phyloP scores from a whole-genome alignment of 2,797 vertebrate species.

The Pachyuromys duprasi region DNA sequence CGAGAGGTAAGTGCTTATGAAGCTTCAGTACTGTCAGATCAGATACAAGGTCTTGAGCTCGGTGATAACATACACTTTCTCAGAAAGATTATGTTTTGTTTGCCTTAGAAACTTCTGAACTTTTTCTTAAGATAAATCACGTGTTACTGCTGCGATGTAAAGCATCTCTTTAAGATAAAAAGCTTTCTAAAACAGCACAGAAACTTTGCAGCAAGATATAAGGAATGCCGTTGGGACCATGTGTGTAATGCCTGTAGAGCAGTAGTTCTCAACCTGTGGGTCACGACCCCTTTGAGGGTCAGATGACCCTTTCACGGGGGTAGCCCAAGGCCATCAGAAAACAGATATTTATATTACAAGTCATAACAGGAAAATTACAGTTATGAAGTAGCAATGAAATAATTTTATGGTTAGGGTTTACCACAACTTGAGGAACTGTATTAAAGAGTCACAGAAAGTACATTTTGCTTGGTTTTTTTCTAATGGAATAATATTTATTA shows the following conservation, averaged over 20 bases:
- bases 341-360: background rate
- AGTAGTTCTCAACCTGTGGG: no score
- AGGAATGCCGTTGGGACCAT: background rate
- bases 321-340: background rate
- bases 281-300: background rate
- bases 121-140: background rate
- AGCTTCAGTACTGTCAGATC: background rate
- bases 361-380: background rate
- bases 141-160: conserved; percentile 32
- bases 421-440: background rate
- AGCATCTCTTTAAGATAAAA: conserved; percentile 39
- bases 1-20: background rate
- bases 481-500: no score
- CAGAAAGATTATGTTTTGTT: background rate
- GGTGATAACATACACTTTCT: background rate
- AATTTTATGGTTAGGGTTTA: no score
- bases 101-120: conserved; percentile 35
- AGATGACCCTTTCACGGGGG: background rate
- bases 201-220: conserved; percentile 22
- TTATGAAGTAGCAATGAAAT: background rate
- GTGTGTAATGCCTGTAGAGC: background rate
- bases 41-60: background rate
- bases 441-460: background rate
- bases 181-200: background rate
- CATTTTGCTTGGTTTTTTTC: background rate